Conservation (phyloP, 2,113 vertebrate genomes). For the Raja brachyura region DNA sequence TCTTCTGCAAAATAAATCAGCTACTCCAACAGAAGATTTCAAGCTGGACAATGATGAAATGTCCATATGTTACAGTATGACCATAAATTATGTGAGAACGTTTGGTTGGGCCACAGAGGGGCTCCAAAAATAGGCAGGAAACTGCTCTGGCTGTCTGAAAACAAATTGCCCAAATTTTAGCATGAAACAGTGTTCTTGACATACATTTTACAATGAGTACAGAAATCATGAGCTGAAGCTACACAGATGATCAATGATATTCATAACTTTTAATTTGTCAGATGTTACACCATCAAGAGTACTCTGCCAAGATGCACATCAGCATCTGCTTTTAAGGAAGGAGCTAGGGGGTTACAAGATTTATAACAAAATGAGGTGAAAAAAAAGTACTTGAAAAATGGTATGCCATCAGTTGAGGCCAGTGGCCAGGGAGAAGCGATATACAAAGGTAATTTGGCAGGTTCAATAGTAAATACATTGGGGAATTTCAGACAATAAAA, state of each 20-base stretch:
- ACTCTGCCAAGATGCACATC: conserved; percentile 46
- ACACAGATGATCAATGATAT: conserved; percentile 56
- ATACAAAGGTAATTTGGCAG: conserved; percentile 10
- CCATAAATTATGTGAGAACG: conserved; percentile 75
- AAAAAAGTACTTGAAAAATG: conserved; percentile 53
- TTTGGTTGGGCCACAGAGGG: conserved; percentile 67
- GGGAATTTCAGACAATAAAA: not conserved
- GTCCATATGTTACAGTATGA: conserved; percentile 69
- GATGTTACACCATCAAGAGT: conserved; percentile 53
- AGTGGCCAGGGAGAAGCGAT: conserved; percentile 38
- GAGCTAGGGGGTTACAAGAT: conserved; percentile 55
- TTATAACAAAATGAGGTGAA: conserved; percentile 51
- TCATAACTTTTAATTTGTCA: conserved; percentile 51
- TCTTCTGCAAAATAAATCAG: not conserved
- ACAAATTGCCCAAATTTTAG: conserved; percentile 75
- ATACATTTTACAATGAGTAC: conserved; percentile 63
- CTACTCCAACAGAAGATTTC: conserved; percentile 59
- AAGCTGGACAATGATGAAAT: conserved; percentile 73
- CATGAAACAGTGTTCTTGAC: conserved; percentile 66
- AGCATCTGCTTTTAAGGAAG: conserved; percentile 58
- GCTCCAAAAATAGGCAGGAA: conserved; percentile 77
- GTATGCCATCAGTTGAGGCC: conserved; percentile 45
- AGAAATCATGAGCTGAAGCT: conserved; percentile 50
- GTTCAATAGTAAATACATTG: not conserved
- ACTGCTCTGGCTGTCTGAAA: conserved; percentile 64